Conservation (phyloP, 2,113 vertebrate species). For the Centrocercus urophasianus region DNA sequence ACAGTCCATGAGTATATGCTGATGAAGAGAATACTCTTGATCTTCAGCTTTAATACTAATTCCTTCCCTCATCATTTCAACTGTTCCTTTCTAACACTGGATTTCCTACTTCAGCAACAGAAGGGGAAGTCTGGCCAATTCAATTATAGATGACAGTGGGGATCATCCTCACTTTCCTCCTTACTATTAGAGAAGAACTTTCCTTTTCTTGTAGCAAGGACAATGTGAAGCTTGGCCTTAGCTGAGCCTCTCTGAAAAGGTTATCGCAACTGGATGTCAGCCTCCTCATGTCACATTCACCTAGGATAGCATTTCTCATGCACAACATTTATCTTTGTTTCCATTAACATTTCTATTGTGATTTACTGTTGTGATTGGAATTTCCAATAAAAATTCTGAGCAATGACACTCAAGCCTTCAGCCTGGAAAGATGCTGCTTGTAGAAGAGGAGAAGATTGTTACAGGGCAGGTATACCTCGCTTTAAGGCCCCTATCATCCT, state of each 20-base stretch:
- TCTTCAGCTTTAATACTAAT: neutral
- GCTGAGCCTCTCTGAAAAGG: neutral
- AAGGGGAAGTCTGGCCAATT: neutral
- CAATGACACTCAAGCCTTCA: neutral
- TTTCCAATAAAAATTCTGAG: neutral
- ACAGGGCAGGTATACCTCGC: neutral
- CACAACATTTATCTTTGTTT: neutral
- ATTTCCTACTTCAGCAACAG: conserved; percentile 2
- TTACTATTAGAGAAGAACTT: neutral
- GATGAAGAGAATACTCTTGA: neutral
- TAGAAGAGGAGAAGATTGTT: neutral
- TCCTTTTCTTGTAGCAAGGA: neutral
- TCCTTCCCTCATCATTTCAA: neutral
- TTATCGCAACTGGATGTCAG: neutral
- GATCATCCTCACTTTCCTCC: neutral
- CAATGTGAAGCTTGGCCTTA: neutral
- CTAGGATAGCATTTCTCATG: neutral
- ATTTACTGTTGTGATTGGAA: neutral
- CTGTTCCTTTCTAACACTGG: neutral
- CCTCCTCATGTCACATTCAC: neutral
- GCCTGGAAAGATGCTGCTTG: neutral
- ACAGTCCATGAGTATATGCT: neutral
- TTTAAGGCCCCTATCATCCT: neutral
- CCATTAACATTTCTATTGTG: neutral
- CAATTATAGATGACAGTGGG: neutral